Evolutionary conservation across 2,888 invertebrate species (phyloP).

Genomic region (Eilema caniola): DNA sequence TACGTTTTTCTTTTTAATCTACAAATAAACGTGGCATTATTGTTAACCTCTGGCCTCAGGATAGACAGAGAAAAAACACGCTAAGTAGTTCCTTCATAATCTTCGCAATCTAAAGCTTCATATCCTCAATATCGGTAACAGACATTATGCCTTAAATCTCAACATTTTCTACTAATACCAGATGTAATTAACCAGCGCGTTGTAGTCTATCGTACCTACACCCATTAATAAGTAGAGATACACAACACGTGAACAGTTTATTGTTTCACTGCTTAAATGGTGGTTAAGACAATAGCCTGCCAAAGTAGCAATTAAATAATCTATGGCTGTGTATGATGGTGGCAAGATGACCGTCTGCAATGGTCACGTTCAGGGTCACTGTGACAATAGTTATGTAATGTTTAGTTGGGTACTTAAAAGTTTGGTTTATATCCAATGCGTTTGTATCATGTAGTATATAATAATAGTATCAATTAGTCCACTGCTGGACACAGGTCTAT

Average conservation of each 20-base stretch:
- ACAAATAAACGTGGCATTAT: too few species aligned
- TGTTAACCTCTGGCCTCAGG: too few species aligned
- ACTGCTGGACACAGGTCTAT: too few species aligned
- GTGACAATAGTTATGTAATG: neutral
- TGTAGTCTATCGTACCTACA: constrained; percentile 1
- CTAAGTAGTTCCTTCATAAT: neutral
- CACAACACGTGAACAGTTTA: constrained; percentile 3
- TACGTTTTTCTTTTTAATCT: too few species aligned
- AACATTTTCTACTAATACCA: neutral
- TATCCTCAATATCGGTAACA: neutral
- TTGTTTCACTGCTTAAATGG: constrained; percentile 27
- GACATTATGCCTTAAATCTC: neutral
- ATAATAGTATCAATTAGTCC: too few species aligned
- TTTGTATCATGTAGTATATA: too few species aligned
- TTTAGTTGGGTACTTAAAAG: neutral
- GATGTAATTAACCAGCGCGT: neutral
- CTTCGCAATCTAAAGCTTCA: neutral
- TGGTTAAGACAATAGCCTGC: constrained; percentile 41
- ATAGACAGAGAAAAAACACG: too few species aligned
- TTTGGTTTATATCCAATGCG: neutral
- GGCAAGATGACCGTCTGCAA: constrained; percentile 7
- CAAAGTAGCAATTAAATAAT: constrained; percentile 38
- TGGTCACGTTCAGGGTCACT: constrained; percentile 22
- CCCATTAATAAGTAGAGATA: neutral
- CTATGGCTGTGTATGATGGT: constrained; percentile 27